Conservation (phyloP, 1,140 invertebrate genomes). For the Drosophila sulfurigaster region DNA sequence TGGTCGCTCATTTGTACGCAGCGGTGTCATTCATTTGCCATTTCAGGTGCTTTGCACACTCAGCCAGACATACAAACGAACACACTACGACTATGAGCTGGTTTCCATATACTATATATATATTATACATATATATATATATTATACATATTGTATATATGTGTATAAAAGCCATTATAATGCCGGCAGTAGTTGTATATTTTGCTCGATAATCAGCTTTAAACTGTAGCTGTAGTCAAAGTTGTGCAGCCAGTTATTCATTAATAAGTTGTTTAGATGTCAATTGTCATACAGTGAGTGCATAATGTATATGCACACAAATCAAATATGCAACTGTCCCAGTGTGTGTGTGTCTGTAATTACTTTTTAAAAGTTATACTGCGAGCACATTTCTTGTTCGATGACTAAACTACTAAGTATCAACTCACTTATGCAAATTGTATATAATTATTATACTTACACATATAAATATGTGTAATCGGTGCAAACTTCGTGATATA, state of each 20-base stretch:
- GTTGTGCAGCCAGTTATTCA: slow-evolving; percentile 65
- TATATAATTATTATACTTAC: slow-evolving; percentile 31
- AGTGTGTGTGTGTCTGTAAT: slow-evolving; percentile 24
- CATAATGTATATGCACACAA: slow-evolving; percentile 46
- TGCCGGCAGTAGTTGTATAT: slow-evolving; percentile 60
- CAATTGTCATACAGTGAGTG: slow-evolving; percentile 68
- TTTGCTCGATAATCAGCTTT: slow-evolving; percentile 68
- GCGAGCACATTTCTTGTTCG: slow-evolving; percentile 24
- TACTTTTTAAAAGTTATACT: slow-evolving; percentile 37
- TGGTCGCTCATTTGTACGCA: slow-evolving; percentile 61
- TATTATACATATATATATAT: slow-evolving; percentile 6
- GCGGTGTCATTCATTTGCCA: slow-evolving; percentile 79
- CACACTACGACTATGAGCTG: slow-evolving; percentile 38
- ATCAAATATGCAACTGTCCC: slow-evolving; percentile 21
- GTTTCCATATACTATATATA: slow-evolving; percentile 16
- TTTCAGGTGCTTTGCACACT: slow-evolving; percentile 78
- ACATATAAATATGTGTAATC: slow-evolving; percentile 9
- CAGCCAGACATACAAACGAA: slow-evolving; percentile 23
- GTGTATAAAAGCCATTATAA: slow-evolving; percentile 42
- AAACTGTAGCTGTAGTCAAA: slow-evolving; percentile 61
- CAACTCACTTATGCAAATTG: slow-evolving; percentile 48
- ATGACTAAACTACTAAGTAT: slow-evolving; percentile 39
- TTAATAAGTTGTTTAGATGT: slow-evolving; percentile 80
- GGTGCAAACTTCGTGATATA: slow-evolving; percentile 8
- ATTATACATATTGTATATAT: too few species aligned